A percentile compares a stretch with the other conserved stretches of the same genome.
Evolutionary conservation across 2,888 invertebrate genomes (phyloP).

Genomic region (Netelia melanura): DNA sequence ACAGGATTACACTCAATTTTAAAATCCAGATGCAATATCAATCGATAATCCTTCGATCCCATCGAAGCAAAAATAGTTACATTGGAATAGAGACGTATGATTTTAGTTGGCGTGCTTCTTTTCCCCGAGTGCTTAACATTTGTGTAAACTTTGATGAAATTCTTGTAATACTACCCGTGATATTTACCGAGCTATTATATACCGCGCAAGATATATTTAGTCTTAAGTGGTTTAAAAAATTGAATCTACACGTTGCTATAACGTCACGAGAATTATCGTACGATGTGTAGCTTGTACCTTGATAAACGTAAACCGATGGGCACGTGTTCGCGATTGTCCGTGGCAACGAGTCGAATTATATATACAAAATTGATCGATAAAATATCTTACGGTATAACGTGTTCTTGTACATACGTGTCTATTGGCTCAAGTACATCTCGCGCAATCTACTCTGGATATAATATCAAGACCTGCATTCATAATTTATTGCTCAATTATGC

Average conservation of each 20-base stretch:
- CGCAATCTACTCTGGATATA: background rate
- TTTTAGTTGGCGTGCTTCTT: slow-evolving; percentile 12
- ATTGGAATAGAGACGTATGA: slow-evolving; percentile 19
- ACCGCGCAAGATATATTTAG: too few species aligned
- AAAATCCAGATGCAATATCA: background rate
- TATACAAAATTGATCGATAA: background rate
- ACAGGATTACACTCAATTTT: too few species aligned
- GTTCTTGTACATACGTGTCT: background rate
- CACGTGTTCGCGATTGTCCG: too few species aligned
- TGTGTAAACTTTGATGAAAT: slow-evolving; percentile 46
- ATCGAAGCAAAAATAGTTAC: background rate
- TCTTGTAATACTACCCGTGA: slow-evolving; percentile 42
- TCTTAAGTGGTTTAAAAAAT: slow-evolving; percentile 4
- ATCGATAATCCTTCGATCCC: background rate
- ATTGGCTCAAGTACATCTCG: background rate
- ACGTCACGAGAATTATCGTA: too few species aligned
- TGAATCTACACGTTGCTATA: slow-evolving; percentile 21
- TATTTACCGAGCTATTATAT: slow-evolving; percentile 6
- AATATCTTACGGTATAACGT: background rate
- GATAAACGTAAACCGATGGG: too few species aligned
- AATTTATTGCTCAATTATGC: background rate
- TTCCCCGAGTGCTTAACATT: slow-evolving; percentile 28
- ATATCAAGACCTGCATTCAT: background rate
- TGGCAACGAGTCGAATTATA: background rate
- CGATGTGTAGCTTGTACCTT: background rate